These are phyloP conservation scores for Ischnus inquisitorius DNA, from an alignment of 2,888 invertebrate species.

Conservation along the genomic window DNA sequence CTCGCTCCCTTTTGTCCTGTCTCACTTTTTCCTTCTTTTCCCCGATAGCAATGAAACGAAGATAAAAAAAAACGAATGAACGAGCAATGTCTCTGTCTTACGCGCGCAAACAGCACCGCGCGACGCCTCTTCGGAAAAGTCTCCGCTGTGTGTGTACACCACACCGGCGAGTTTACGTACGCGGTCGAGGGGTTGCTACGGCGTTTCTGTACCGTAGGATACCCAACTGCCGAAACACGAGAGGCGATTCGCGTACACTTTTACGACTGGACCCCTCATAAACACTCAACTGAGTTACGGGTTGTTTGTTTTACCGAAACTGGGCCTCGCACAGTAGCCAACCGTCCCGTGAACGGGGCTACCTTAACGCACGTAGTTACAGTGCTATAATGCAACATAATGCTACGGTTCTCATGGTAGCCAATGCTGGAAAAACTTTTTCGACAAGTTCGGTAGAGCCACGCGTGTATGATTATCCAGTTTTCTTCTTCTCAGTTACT, in stretches of 20 bases:
- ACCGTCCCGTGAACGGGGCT: conserved; percentile 37
- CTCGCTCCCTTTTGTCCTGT: conserved; percentile 47
- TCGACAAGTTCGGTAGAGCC: neutral
- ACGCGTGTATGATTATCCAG: conserved; percentile 28
- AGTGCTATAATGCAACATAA: conserved; percentile 34
- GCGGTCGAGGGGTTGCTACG: conserved; percentile 71
- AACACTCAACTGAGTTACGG: conserved; percentile 84
- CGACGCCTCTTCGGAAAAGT: conserved; percentile 74
- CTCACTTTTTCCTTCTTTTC: conserved; percentile 61
- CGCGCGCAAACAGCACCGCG: neutral
- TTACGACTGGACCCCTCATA: conserved; percentile 83
- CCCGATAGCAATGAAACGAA: conserved; percentile 58
- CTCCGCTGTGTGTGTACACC: conserved; percentile 34
- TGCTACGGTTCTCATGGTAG: conserved; percentile 1
- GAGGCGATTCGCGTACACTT: conserved; percentile 80
- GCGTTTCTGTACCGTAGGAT: conserved; percentile 42
- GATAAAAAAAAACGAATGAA: conserved; percentile 64
- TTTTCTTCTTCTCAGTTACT: conserved; percentile 11
- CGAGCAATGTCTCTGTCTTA: neutral
- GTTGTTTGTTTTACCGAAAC: conserved; percentile 82
- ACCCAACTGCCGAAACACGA: conserved; percentile 79
- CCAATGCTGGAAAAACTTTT: neutral
- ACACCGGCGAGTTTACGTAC: conserved; percentile 20
- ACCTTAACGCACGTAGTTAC: conserved; percentile 23
- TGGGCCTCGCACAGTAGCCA: conserved; percentile 71